Evolutionary conservation across 2,797 vertebrate genomes (phyloP).

Genomic region (Acipenser ruthenus): DNA sequence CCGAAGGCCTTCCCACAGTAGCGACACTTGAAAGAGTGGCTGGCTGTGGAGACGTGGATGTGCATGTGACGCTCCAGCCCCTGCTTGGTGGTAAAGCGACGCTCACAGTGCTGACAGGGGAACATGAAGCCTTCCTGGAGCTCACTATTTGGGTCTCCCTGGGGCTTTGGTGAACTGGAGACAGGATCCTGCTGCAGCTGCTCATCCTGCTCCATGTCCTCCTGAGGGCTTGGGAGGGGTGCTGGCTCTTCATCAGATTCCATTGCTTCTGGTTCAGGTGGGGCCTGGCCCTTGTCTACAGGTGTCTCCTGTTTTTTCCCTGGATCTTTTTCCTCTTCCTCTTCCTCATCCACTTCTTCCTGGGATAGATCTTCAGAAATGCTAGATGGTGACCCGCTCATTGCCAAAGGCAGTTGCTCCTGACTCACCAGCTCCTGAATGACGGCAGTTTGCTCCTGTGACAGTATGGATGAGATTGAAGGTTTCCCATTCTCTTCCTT

Average conservation of each 20-base stretch:
- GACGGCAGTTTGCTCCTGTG: conserved; percentile 53
- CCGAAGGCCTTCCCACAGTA: conserved; percentile 93
- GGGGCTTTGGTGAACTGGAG: conserved; percentile 35
- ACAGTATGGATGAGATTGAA: conserved; percentile 47
- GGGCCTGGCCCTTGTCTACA: conserved; percentile 29
- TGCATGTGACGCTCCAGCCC: conserved; percentile 90
- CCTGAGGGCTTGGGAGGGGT: conserved; percentile 24
- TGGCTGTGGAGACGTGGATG: conserved; percentile 73
- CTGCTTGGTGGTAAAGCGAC: conserved; percentile 88
- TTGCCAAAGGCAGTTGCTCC: conserved; percentile 46
- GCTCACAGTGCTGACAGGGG: conserved; percentile 88
- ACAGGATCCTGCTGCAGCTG: conserved; percentile 32
- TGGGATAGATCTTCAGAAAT: conserved; percentile 25
- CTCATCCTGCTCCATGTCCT: conserved; percentile 29
- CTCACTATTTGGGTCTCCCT: conserved; percentile 70
- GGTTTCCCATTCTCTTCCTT: conserved; percentile 69
- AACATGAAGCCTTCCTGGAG: conserved; percentile 66
- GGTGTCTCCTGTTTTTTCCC: conserved; percentile 41
- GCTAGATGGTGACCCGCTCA: conserved; percentile 30
- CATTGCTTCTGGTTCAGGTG: conserved; percentile 26
- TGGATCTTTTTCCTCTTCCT: conserved; percentile 38
- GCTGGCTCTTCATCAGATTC: conserved; percentile 58
- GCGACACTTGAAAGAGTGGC: conserved; percentile 83
- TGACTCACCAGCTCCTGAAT: conserved; percentile 52
- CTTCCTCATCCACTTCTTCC: conserved; percentile 18